Percentiles rank a stretch among this genome's conserved stretches.
These are phyloP conservation scores for Ophthalmolycus amberensis DNA, from an alignment of 2,113 vertebrate species.

Conservation along the genomic window DNA sequence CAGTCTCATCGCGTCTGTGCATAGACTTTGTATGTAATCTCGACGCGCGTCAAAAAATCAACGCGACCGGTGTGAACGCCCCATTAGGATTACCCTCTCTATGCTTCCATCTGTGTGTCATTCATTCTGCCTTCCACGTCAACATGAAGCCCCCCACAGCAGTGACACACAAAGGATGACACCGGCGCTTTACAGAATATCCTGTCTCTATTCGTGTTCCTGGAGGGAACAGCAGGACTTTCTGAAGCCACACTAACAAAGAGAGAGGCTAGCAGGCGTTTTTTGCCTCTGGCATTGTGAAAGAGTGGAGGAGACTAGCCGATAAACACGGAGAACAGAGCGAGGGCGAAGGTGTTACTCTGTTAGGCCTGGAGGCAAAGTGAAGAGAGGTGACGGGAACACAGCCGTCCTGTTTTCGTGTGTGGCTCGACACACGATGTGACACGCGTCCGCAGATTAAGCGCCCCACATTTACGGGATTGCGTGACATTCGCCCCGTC, in stretches of 20 bases:
- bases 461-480: conserved; percentile 38
- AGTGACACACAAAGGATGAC: conserved; percentile 7
- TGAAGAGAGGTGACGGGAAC: not conserved
- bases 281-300: not conserved
- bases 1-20: no score
- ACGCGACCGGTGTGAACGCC: no score
- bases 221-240: not conserved
- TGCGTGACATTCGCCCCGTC: conserved; percentile 18
- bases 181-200: not conserved
- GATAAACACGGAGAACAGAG: no score
- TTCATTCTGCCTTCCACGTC: not conserved
- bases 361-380: not conserved
- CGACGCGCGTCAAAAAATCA: no score
- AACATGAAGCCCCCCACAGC: not conserved
- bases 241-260: conserved; percentile 27
- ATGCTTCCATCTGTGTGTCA: not conserved
- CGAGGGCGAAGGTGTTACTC: not conserved
- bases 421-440: not conserved
- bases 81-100: not conserved
- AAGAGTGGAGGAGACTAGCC: not conserved
- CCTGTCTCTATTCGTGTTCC: not conserved
- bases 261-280: conserved; percentile 1
- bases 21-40: no score
- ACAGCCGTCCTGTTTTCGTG: not conserved
- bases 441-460: conserved; percentile 24